A percentile compares a stretch with the other conserved stretches of the same genome.
phyloP scores from a whole-genome alignment of 2,888 invertebrate genomes.

The Megamerina dolium region DNA sequence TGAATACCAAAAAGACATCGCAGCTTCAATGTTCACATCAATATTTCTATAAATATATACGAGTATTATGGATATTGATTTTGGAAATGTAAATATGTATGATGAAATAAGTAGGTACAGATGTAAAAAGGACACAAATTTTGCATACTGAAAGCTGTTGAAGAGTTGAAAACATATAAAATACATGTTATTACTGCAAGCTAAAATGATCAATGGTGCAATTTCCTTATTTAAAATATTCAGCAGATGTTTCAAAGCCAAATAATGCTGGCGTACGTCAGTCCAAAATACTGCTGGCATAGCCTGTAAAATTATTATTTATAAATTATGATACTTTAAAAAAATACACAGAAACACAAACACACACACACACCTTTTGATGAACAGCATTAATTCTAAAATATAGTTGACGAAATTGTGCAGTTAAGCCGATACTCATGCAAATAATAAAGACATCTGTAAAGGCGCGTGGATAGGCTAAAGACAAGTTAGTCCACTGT shows the following conservation, averaged over 20 bases:
- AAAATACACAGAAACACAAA: neutral
- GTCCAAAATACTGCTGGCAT: constrained; percentile 55
- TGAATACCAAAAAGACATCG: constrained; percentile 54
- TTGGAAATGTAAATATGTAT: too few relatives aligned
- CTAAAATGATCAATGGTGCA: constrained; percentile 59
- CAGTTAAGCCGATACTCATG: constrained; percentile 60
- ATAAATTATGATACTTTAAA: neutral
- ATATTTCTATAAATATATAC: constrained; percentile 29
- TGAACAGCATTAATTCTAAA: constrained; percentile 49
- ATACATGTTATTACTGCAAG: constrained; percentile 65
- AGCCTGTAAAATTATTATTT: constrained; percentile 19
- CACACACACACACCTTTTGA: constrained; percentile 46
- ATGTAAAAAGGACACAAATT: too few relatives aligned
- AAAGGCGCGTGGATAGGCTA: constrained; percentile 66
- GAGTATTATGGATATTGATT: neutral
- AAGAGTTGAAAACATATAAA: constrained; percentile 71
- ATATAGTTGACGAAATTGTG: constrained; percentile 60
- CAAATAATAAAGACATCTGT: constrained; percentile 66
- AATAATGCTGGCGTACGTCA: constrained; percentile 61
- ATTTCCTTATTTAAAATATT: constrained; percentile 57
- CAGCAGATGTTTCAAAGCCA: constrained; percentile 59
- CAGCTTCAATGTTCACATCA: constrained; percentile 45
- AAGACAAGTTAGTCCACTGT: constrained; percentile 43
- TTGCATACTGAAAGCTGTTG: constrained; percentile 48
- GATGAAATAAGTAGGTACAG: too few relatives aligned